These are phyloP conservation scores for Tapirus indicus DNA, from an alignment of 2,797 vertebrate genomes.

Conservation along the genomic window DNA sequence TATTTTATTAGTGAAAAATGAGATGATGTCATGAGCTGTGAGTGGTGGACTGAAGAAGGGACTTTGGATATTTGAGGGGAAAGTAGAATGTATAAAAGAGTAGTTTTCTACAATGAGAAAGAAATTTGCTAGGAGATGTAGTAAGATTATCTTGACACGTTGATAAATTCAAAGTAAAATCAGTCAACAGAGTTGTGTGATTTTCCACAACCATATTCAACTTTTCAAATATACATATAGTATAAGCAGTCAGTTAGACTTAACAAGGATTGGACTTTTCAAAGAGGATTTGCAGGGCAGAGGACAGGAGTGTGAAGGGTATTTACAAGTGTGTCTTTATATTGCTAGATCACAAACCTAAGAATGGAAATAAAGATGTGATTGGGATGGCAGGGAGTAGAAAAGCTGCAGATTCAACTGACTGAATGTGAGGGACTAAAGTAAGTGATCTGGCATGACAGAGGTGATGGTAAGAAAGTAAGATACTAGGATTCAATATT, in stretches of 20 bases:
- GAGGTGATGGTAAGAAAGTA: not conserved
- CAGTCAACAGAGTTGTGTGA: not conserved
- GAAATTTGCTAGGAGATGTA: not conserved
- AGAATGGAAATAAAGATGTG: not conserved
- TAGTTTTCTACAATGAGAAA: slow-evolving; percentile 21
- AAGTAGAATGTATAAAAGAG: not conserved
- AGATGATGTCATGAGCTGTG: slow-evolving; percentile 16
- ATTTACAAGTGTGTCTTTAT: not conserved
- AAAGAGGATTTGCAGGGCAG: not conserved
- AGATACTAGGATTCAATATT: not conserved
- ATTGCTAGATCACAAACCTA: not conserved
- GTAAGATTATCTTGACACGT: slow-evolving; percentile 1
- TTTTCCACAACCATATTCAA: not conserved
- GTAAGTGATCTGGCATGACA: not conserved
- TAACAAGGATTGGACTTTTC: not conserved
- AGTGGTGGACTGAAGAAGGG: not conserved
- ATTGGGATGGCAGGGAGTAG: not conserved
- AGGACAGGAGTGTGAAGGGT: not conserved
- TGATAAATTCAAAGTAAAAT: slow-evolving; percentile 49
- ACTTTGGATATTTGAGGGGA: slow-evolving; percentile 38
- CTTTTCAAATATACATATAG: not conserved
- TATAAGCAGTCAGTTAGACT: not conserved
- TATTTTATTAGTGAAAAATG: slow-evolving; percentile 67
- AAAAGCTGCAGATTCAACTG: not conserved
- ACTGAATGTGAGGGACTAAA: not conserved